phyloP scores from a whole-genome alignment of 2,797 vertebrate species.

The Falco naumanni region DNA sequence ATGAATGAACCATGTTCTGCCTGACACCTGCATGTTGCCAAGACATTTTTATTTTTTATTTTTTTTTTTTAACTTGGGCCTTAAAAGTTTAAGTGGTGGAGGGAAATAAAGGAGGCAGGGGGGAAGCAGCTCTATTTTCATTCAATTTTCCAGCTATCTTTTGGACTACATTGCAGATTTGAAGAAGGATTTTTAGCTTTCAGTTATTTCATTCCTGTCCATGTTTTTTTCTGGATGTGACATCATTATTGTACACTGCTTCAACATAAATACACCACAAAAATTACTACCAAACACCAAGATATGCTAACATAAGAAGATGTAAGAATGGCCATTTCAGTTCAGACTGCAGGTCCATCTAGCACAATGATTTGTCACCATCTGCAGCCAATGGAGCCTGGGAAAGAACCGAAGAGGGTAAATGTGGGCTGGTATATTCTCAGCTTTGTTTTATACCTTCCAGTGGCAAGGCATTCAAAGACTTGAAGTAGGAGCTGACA shows the following conservation, averaged over 20 bases:
- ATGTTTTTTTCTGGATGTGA: not conserved
- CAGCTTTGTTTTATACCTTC: not conserved
- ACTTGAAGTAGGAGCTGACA: not conserved
- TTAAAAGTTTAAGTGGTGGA: not conserved
- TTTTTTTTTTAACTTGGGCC: not conserved
- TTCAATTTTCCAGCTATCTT: not conserved
- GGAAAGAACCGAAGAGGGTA: not conserved
- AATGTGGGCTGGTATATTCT: not conserved
- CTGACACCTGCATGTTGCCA: not conserved
- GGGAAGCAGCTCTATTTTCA: not conserved
- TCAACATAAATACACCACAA: not conserved
- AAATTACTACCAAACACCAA: not conserved
- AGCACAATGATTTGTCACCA: not conserved
- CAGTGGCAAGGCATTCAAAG: not conserved
- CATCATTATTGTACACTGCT: not conserved
- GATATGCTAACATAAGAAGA: not conserved
- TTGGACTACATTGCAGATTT: not conserved
- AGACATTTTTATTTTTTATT: not conserved
- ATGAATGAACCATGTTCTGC: not conserved
- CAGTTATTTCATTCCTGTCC: not conserved
- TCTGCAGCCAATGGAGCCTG: not conserved
- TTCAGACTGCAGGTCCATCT: not conserved
- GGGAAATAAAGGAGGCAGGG: fast-evolving
- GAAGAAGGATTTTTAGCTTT: not conserved
- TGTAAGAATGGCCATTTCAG: not conserved